A percentile compares a stretch with the other conserved stretches of the same genome.
These are phyloP conservation scores for Acanthosoma haemorrhoidale DNA, from an alignment of 2,888 invertebrate species.

Conservation along the genomic window DNA sequence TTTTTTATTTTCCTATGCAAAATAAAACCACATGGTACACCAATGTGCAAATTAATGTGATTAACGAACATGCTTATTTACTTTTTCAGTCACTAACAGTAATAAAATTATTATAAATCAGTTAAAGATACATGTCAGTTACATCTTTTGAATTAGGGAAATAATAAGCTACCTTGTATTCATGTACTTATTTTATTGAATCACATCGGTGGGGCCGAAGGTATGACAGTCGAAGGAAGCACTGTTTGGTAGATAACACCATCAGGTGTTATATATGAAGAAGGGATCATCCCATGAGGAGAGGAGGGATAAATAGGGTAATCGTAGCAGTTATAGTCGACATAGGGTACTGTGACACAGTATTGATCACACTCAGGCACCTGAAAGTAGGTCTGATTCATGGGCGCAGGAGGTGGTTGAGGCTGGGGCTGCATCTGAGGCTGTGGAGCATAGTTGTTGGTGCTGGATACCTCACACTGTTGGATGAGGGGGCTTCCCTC, in stretches of 20 bases:
- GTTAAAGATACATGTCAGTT: too few species aligned
- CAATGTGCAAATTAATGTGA: too few species aligned
- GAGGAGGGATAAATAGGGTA: conserved; percentile 16
- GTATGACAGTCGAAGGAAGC: conserved; percentile 18
- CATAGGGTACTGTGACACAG: conserved; percentile 26
- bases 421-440: not conserved
- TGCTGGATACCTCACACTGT: conserved; percentile 38
- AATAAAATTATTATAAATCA: too few species aligned
- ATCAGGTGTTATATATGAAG: conserved; percentile 28
- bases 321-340: conserved; percentile 31
- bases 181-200: too few species aligned
- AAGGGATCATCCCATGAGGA: conserved; percentile 17
- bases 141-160: too few species aligned
- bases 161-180: too few species aligned
- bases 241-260: conserved; percentile 32
- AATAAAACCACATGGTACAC: too few species aligned
- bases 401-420: not conserved
- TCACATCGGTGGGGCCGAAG: not conserved
- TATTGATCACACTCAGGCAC: conserved; percentile 25
- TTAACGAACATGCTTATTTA: too few species aligned
- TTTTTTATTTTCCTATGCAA: too few species aligned
- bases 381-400: conserved; percentile 20
- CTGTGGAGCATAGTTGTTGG: conserved; percentile 7
- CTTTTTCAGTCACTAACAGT: too few species aligned
- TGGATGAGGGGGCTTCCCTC: conserved; percentile 34